Evolutionary conservation across 2,113 vertebrate species (phyloP), one percentile per base, ranked within the genome.

Genomic region (Menura novaehollandiae): DNA sequence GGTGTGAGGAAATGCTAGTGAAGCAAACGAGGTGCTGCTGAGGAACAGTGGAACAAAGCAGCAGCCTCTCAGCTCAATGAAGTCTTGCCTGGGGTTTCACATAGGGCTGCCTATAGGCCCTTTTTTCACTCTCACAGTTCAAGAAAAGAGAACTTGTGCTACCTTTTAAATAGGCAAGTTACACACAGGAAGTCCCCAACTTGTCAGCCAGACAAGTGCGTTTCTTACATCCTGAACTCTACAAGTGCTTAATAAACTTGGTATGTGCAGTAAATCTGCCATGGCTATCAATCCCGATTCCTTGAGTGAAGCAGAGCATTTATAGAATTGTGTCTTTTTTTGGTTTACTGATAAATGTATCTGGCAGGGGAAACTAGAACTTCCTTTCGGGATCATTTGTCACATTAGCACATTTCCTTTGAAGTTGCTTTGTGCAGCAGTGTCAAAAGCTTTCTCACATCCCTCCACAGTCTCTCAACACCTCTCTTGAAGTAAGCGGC

Each of bases 391-490:
- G 67, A 68, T 86, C 17, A 11, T 85, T 91, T 79, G 52, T 63
- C 22, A 13, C 51, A 78, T 93, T 72, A 82, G 51, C 43, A 35
- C 9, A 0, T 79, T 88, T 79, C 26, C 26, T 75, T 91, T 88
- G 89, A 94, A 63, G 47, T 33, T 66, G 26, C 56, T 85, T 63
- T 53, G 22, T 86, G 72, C 78, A 68, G 58, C 49, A 58, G 71
- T 32, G 39, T 91, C 76, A 91, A 92, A 88, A 96, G 67, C 63
- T 83, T 93, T 95, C 72, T 91, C 79, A 78, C 83, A 19, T 74
- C 64, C 18, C 43, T 94, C 58, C 87, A 64, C 33, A 76, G 41
- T 80, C 64, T 80, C 73, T 84, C 64, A 68, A 73, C 41, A 69
- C 33, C 49, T 87, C 12, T 76, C 53, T 68, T 18, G 1, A 82